Conservation (phyloP, 2,888 invertebrate genomes). For the Cryptocheilus praepositus region DNA sequence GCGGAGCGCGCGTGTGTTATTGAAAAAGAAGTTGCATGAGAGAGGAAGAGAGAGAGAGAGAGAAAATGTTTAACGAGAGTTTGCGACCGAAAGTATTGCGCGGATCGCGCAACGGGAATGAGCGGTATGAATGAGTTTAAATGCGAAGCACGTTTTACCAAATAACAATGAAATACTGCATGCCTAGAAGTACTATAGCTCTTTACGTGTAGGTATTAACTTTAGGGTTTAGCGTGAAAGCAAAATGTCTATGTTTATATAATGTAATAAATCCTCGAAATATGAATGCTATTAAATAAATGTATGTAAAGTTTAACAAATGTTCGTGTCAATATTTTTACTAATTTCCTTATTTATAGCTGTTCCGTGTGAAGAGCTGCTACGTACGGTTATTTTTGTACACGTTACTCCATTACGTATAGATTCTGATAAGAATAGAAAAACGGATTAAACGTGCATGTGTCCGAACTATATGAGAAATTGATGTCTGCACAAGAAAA, state of each 20-base stretch:
- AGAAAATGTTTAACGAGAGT: constrained; percentile 9
- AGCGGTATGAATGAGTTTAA: constrained; percentile 45
- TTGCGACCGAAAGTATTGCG: constrained; percentile 16
- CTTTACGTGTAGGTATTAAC: constrained; percentile 49
- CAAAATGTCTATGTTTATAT: constrained; percentile 68
- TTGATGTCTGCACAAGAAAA: no score
- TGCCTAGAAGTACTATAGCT: constrained; percentile 54
- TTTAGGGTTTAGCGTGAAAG: constrained; percentile 55
- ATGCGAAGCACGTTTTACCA: constrained; percentile 59
- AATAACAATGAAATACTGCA: constrained; percentile 64
- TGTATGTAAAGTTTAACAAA: constrained; percentile 53
- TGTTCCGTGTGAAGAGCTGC: no score
- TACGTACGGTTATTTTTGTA: no score
- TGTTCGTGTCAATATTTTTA: not conserved
- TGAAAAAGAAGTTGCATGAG: not conserved
- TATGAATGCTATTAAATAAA: constrained; percentile 62
- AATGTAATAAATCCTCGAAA: constrained; percentile 65
- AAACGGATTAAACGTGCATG: no score
- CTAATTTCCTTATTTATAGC: no score
- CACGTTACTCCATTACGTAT: no score
- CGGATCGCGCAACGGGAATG: constrained; percentile 11
- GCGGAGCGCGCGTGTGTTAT: no score
- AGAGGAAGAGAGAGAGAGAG: constrained; percentile 1
- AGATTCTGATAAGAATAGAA: no score
- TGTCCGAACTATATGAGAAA: no score